phyloP scores from a whole-genome alignment of 2,113 vertebrate genomes.

The Prionailurus viverrinus region DNA sequence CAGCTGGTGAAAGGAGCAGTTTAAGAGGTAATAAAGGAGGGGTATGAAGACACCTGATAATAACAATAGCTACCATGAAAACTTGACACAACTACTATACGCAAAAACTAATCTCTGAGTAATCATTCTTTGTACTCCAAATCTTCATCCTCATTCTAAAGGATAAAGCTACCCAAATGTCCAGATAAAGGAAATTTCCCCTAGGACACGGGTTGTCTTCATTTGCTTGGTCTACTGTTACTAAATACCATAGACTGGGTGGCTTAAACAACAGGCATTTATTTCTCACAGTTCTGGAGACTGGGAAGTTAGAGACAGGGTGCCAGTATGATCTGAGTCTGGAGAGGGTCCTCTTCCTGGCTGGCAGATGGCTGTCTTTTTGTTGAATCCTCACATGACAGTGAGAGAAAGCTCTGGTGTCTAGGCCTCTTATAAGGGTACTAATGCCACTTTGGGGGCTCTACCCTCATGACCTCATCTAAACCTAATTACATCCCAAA shows the following conservation, averaged over 20 bases:
- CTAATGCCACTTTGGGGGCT: background rate
- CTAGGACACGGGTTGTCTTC: background rate
- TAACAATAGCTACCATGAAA: background rate
- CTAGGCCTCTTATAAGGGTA: background rate
- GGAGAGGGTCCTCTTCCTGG: background rate
- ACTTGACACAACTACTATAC: background rate
- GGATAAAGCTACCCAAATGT: background rate
- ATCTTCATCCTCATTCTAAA: background rate
- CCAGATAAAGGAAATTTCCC: background rate
- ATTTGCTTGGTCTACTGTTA: background rate
- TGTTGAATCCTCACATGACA: background rate
- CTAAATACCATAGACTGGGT: background rate
- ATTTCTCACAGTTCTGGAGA: background rate
- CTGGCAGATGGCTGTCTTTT: background rate
- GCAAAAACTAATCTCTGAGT: background rate
- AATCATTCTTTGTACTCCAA: background rate
- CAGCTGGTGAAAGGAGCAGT: background rate
- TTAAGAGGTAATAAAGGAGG: background rate
- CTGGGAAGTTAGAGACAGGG: background rate
- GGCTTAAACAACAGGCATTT: background rate
- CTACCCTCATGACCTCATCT: background rate
- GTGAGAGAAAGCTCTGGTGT: background rate
- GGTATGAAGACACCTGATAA: background rate
- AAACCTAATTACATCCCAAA: background rate
- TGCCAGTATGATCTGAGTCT: background rate